A percentile compares a stretch with the other conserved stretches of the same genome.
These are phyloP conservation scores for Paracanthobrama guichenoti DNA, from an alignment of 2,113 vertebrate species.

Conservation along the genomic window DNA sequence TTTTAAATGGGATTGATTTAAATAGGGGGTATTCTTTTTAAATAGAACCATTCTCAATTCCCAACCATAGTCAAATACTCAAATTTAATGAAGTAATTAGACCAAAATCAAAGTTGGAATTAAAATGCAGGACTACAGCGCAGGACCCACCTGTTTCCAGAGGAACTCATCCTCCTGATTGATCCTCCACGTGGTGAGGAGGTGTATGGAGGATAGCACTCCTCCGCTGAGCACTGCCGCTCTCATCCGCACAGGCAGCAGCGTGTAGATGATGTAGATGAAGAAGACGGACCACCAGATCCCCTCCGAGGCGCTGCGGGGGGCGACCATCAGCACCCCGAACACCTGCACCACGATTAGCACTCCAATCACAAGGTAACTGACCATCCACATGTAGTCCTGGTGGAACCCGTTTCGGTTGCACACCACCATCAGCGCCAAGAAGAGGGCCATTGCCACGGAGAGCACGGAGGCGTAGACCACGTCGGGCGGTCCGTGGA, in stretches of 20 bases:
- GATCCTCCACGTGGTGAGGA: constrained; percentile 87
- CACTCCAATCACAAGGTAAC: constrained; percentile 89
- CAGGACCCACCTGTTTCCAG: constrained; percentile 87
- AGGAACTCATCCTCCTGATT: constrained; percentile 85
- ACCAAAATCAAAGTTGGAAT: background rate
- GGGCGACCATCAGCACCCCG: constrained; percentile 80
- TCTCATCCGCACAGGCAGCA: constrained; percentile 93
- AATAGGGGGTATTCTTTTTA: background rate
- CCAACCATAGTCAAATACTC: background rate
- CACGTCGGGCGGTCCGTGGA: constrained; percentile 76
- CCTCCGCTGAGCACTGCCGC: constrained; percentile 90
- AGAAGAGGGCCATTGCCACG: constrained; percentile 83
- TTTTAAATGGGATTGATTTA: background rate
- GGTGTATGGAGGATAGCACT: constrained; percentile 84
- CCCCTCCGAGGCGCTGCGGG: constrained; percentile 86
- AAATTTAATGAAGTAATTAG: background rate
- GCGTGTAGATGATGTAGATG: constrained; percentile 96
- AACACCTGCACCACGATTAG: constrained; percentile 85
- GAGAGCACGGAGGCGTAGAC: constrained; percentile 81
- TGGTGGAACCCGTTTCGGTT: constrained; percentile 93
- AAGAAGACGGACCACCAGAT: constrained; percentile 97
- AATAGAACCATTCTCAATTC: background rate
- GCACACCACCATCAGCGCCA: constrained; percentile 93
- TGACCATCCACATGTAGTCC: constrained; percentile 97
- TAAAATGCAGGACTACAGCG: background rate